phyloP scores from a whole-genome alignment of 2,797 vertebrate genomes.

The Notolabrus celidotus region DNA sequence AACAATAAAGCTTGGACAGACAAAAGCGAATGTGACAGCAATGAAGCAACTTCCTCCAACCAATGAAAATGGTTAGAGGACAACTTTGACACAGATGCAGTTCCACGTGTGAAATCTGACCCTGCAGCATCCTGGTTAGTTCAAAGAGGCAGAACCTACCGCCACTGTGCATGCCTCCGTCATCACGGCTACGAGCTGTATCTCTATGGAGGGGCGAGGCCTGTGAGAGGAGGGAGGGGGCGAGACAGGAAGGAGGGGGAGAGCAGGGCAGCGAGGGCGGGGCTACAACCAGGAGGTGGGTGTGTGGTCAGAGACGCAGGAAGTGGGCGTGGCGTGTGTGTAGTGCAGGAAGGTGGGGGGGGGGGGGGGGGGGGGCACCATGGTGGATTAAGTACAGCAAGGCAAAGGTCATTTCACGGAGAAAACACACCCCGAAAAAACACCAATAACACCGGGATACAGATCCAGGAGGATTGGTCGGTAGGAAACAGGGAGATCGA shows the following conservation, averaged over 20 bases:
- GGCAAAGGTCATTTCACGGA: constrained; percentile 73
- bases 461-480: constrained; percentile 1
- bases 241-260: constrained; percentile 90
- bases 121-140: constrained; percentile 23
- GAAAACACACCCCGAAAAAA: constrained; percentile 41
- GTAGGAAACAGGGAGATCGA: constrained; percentile 63
- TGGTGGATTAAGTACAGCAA: constrained; percentile 83
- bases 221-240: constrained; percentile 93
- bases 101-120: constrained; percentile 12
- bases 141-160: constrained; percentile 87
- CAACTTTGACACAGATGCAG: not conserved
- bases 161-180: constrained; percentile 88
- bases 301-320: constrained; percentile 86
- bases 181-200: constrained; percentile 88
- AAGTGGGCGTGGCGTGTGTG: constrained; percentile 81
- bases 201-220: constrained; percentile 90
- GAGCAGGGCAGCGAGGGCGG: constrained; percentile 91
- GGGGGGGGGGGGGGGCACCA: too few species aligned
- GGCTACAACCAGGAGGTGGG: constrained; percentile 89
- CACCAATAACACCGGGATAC: constrained; percentile 50
- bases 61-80: not conserved
- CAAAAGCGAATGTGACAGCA: not conserved
- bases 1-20: too few species aligned
- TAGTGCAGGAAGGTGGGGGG: constrained; percentile 55
- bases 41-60: not conserved